phyloP scores from a whole-genome alignment of 1,140 invertebrate genomes.

The Trigoniulus corallinus region DNA sequence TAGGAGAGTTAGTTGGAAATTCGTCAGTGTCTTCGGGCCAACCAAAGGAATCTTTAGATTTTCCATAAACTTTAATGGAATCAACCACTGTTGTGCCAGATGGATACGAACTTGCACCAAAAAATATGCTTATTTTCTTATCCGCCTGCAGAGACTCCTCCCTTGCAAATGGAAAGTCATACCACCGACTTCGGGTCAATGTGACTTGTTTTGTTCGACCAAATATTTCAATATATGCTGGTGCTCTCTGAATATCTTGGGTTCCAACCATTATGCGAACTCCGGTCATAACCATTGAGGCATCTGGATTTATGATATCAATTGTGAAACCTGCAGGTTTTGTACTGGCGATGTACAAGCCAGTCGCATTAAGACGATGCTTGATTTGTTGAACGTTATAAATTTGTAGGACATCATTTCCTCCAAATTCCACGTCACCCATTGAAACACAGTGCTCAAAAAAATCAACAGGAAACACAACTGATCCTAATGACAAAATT shows the following conservation, averaged over 20 bases:
- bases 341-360: conserved; percentile 75
- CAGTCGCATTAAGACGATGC: conserved; percentile 73
- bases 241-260: conserved; percentile 67
- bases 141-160: conserved; percentile 88
- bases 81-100: conserved; percentile 82
- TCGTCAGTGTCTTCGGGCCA: conserved; percentile 94
- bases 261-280: conserved; percentile 67
- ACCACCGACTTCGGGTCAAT: conserved; percentile 70
- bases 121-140: conserved; percentile 74
- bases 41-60: conserved; percentile 87
- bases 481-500: conserved; percentile 21
- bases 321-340: conserved; percentile 74
- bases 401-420: conserved; percentile 85
- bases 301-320: conserved; percentile 75
- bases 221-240: conserved; percentile 66
- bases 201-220: conserved; percentile 61
- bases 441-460: conserved; percentile 85
- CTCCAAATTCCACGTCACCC: conserved; percentile 87
- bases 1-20: conserved; percentile 33
- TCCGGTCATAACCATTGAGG: conserved; percentile 60
- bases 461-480: conserved; percentile 82
- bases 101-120: conserved; percentile 71
- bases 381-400: conserved; percentile 92
- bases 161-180: conserved; percentile 81
- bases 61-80: conserved; percentile 81